phyloP scores from a whole-genome alignment of 37 sponge, comb jelly and placozoan genomes.

The Corticium candelabrum region DNA sequence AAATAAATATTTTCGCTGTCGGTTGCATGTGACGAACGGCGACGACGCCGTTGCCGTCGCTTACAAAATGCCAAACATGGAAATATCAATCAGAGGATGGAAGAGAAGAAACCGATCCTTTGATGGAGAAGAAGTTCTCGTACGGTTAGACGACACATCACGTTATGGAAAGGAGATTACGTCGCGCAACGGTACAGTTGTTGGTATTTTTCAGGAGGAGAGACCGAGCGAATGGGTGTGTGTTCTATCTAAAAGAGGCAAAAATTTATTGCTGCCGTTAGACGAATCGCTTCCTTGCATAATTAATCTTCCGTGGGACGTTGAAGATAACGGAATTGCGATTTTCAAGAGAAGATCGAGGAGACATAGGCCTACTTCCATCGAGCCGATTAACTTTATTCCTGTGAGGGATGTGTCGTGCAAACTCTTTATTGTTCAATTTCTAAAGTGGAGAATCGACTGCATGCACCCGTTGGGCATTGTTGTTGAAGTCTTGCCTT shows the following conservation, averaged over 20 bases:
- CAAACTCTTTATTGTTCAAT: neutral
- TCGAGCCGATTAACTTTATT: no score
- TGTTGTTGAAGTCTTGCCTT: neutral
- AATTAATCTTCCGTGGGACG: neutral
- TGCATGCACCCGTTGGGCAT: neutral
- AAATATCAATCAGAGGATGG: neutral
- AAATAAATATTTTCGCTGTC: neutral
- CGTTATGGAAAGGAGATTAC: neutral
- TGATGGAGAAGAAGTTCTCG: constrained; percentile 10
- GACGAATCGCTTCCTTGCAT: neutral
- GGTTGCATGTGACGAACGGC: neutral
- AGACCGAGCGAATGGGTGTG: neutral
- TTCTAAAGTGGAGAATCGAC: neutral
- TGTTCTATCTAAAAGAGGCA: neutral
- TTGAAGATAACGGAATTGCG: no score
- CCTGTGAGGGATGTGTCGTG: no score
- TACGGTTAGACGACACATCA: no score
- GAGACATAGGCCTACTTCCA: no score
- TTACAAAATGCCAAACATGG: neutral
- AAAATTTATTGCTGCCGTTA: neutral
- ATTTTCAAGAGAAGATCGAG: no score
- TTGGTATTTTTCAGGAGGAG: neutral
- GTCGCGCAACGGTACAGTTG: neutral
- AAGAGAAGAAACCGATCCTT: neutral
- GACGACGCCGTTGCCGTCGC: neutral